phyloP scores from a whole-genome alignment of 2,797 vertebrate species.

The Syndactyla subalaris region DNA sequence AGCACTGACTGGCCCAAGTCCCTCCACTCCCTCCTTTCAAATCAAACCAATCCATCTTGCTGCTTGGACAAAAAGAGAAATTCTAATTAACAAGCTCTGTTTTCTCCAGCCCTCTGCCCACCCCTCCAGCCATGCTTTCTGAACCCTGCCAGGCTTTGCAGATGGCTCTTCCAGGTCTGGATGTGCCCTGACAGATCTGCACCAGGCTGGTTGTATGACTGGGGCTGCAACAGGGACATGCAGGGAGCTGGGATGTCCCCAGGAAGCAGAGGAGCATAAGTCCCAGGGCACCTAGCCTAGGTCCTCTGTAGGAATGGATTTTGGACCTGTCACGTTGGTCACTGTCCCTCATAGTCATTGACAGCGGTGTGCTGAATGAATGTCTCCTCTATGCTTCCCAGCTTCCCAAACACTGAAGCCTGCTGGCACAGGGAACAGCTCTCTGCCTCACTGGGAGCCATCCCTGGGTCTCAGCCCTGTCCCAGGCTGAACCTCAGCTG shows the following conservation, averaged over 20 bases:
- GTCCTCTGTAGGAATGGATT: neutral
- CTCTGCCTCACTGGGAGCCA: neutral
- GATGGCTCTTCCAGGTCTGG: neutral
- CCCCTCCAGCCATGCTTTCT: neutral
- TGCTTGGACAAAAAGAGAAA: neutral
- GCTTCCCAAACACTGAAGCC: neutral
- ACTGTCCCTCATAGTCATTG: neutral
- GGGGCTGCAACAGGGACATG: neutral
- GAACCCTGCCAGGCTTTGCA: neutral
- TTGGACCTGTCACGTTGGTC: neutral
- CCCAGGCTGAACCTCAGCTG: neutral
- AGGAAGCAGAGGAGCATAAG: neutral
- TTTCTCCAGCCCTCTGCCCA: neutral
- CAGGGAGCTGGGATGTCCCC: fast-evolving
- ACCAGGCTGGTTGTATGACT: neutral
- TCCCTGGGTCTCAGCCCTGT: neutral
- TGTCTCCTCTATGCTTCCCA: neutral
- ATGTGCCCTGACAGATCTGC: neutral
- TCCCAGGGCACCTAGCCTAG: neutral
- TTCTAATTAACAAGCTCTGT: neutral
- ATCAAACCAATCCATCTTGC: neutral
- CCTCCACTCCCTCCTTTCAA: neutral
- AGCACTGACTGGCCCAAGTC: neutral
- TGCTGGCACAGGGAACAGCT: neutral
- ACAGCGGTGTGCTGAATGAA: neutral